phyloP scores from a whole-genome alignment of 1,140 invertebrate genomes.

The Choristoneura fumiferana region DNA sequence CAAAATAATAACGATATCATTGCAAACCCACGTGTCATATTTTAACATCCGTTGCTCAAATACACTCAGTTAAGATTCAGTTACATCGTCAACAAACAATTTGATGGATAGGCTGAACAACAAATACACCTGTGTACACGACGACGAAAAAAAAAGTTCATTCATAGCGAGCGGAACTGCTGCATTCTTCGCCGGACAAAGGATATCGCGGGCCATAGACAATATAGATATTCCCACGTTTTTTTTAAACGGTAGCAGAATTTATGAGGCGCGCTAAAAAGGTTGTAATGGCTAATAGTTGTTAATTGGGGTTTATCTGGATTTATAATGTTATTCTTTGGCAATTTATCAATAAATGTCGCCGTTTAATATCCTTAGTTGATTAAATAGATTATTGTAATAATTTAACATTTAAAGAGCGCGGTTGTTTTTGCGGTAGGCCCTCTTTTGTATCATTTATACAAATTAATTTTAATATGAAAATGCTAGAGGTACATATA shows the following conservation, averaged over 20 bases:
- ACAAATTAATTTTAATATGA: no score
- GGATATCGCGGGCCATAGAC: constrained; percentile 36
- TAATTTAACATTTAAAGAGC: no score
- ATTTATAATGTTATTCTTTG: neutral
- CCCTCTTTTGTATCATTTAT: no score
- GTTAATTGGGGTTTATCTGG: constrained; percentile 13
- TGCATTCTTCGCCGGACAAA: constrained; percentile 49
- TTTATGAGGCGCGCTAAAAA: constrained; percentile 27
- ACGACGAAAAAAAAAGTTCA: constrained; percentile 40
- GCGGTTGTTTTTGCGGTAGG: no score
- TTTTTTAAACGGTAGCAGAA: constrained; percentile 47
- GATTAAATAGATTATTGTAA: no score
- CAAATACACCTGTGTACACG: constrained; percentile 65
- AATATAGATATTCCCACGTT: constrained; percentile 51
- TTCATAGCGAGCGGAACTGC: constrained; percentile 64
- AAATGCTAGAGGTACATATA: no score
- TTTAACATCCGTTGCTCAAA: no score
- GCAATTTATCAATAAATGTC: no score
- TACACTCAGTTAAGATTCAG: no score
- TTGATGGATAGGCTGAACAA: constrained; percentile 25
- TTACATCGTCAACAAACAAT: constrained; percentile 24
- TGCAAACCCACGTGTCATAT: no score
- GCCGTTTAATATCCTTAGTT: no score
- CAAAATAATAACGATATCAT: no score
- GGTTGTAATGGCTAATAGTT: constrained; percentile 13